Base-by-base conservation (phyloP, 2,797 vertebrate species). In the Chelon labrosus region DNA sequence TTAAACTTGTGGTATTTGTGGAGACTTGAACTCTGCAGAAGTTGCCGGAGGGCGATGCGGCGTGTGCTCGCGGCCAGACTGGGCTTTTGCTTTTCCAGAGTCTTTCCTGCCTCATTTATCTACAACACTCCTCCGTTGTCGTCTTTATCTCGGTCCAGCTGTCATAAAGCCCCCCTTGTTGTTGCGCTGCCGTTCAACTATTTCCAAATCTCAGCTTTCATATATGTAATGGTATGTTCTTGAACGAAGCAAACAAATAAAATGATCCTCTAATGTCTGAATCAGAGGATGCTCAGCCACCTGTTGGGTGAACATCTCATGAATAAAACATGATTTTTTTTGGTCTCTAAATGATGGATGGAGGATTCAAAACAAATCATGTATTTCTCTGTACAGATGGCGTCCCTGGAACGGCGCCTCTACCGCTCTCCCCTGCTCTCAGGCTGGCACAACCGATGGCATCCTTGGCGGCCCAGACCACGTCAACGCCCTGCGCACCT, bases 321-420 rank as follows among this genome's bases (percentile, higher is more conserved):
- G 22, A 73, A 64, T 55, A 57, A 59, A 77, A 65, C 39, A 71
- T 74, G 31, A 2, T 31, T 31, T 22, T 22, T 22, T 9, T 69
- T 19, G 27, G 13, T 60, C 31, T 3, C 6, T 35, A 41, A 65
- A 44, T 61, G 58, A 54, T 62, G 54, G 52, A 77, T 54, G 63
- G 37, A 56, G 22, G 10, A 42, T 67, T 67, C 2, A 17, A 64
- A 77, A 14, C 12, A 52, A 65, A 70, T 55, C 5, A 56, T 75
- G n/a, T 57, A 0, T 56, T 57, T 83, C 77, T 82, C 58, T 83
- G 73, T 85, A 69, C 93, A 97, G 96, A 96, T 0, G 70, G 69
- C 71, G 20, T 53, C 91, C 77, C 91, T 7, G 83, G 90, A 85
- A 84, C 92, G 74, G 88, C 91, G 79, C 51, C 60, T 5, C 73